Conservation (phyloP, 2,797 vertebrate genomes). For the Agapornis canus region DNA sequence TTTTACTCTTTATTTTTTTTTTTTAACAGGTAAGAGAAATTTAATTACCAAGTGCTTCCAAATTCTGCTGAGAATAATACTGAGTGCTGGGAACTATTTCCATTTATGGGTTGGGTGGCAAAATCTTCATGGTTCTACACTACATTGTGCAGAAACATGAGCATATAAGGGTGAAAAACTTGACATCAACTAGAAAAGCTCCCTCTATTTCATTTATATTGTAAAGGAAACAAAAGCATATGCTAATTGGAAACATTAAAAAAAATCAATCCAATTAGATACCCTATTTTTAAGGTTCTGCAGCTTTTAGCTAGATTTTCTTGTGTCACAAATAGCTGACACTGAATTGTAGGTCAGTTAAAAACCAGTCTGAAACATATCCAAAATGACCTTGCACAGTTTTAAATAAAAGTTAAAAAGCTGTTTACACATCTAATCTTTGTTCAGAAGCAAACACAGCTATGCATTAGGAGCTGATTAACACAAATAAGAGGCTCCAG, state of each 20-base stretch:
- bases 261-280: background rate
- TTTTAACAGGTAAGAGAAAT: background rate
- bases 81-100: background rate
- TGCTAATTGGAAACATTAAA: background rate
- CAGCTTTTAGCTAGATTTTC: background rate
- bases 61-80: background rate
- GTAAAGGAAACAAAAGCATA: background rate
- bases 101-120: background rate
- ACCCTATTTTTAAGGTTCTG: background rate
- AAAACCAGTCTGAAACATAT: background rate
- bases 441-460: background rate
- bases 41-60: background rate
- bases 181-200: background rate
- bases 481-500: background rate
- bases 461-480: background rate
- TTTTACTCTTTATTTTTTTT: background rate
- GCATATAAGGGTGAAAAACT: background rate
- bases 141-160: background rate
- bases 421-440: background rate
- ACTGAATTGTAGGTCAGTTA: background rate
- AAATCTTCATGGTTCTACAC: background rate
- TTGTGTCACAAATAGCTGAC: background rate
- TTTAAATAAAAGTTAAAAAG: background rate
- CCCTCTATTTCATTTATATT: background rate
- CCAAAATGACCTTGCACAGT: background rate